Base-by-base conservation (phyloP, 2,113 vertebrate species). In the Labrus mixtus region DNA sequence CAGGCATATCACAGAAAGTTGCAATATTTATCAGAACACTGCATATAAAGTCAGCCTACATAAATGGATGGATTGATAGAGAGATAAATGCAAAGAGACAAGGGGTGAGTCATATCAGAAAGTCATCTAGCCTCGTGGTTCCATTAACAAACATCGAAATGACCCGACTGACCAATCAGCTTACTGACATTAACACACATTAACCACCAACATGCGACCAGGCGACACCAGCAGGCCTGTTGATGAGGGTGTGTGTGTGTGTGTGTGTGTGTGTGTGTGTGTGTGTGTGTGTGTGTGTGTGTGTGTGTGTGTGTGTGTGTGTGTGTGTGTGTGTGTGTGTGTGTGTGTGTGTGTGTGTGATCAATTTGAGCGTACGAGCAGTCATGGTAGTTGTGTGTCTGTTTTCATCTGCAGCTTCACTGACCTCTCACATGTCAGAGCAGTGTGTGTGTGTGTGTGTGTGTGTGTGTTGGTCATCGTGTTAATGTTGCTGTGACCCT, bases 101-200 rank as follows among this genome's bases (percentile, higher is more conserved):
- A 25, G 43, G 17, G 23, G n/a, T 70, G 69, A 71, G 53, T 79
- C 37, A 56, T 5, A 69, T 16, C 62, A 29, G 64, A 81, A 76
- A 83, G 65, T 89, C 85, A 93, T 73, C 11, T 67, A 10, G 77
- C 83, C 85, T 72, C 1, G 41, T 75, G 79, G 68, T 82, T 82
- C 72, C 55, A 22, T 62, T 16, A 39, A 62, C 53, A 43, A 61
- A 71, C 33, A 84, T 73, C 68, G 82, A 82, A 85, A 92, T 89
- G 82, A 84, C 77, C 71, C 41, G 12, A 82, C 43, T 17, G 59
- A 82, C 84, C 78, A 87, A 93, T 93, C 89, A 90, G 74, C 59
- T 89, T 68, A 78, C 67, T 93, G 91, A 91, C 84, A 93, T 94
- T 91, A 90, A 48, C 82, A 50, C 59, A 33, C 62, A 91, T 93